phyloP scores from a whole-genome alignment of 2,797 vertebrate genomes.

The Schizopygopsis pylzovi region DNA sequence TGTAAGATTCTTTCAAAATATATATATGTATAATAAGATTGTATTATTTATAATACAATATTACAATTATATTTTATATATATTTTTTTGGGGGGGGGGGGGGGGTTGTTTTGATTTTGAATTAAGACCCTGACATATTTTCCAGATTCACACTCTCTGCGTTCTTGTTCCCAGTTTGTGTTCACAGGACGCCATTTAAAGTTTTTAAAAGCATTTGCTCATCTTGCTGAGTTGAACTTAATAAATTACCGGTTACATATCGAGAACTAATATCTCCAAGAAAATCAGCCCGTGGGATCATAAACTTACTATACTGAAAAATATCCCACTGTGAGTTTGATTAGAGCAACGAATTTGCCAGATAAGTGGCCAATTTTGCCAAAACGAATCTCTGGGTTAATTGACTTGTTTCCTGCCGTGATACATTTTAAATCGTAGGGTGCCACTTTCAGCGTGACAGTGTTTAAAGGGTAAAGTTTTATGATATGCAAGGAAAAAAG shows the following conservation, averaged over 20 bases:
- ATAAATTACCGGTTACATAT: conserved; percentile 49
- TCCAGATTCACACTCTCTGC: background rate
- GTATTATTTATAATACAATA: background rate
- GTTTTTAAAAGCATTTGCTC: conserved; percentile 33
- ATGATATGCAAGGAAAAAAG: conserved; percentile 33
- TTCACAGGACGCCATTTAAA: conserved; percentile 4
- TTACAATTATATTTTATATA: background rate
- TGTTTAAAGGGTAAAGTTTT: conserved; percentile 37
- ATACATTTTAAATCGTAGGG: conserved; percentile 33
- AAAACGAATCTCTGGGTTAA: conserved; percentile 50
- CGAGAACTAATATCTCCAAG: conserved; percentile 33
- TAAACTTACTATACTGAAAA: conserved; percentile 29
- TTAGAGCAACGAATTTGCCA: conserved; percentile 39
- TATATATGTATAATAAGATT: background rate
- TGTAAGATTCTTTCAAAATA: too few species aligned
- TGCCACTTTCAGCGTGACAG: conserved; percentile 31
- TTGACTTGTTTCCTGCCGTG: conserved; percentile 42
- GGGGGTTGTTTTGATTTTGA: background rate
- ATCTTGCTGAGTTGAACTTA: conserved; percentile 38
- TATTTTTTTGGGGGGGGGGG: background rate
- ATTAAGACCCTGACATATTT: background rate
- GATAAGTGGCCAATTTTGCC: conserved; percentile 57
- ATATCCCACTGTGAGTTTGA: conserved; percentile 49
- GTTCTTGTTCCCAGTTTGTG: conserved; percentile 1
- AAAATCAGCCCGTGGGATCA: conserved; percentile 30